These are phyloP conservation scores for Fragum sueziense DNA, from an alignment of 2,888 invertebrate species.

Conservation along the genomic window DNA sequence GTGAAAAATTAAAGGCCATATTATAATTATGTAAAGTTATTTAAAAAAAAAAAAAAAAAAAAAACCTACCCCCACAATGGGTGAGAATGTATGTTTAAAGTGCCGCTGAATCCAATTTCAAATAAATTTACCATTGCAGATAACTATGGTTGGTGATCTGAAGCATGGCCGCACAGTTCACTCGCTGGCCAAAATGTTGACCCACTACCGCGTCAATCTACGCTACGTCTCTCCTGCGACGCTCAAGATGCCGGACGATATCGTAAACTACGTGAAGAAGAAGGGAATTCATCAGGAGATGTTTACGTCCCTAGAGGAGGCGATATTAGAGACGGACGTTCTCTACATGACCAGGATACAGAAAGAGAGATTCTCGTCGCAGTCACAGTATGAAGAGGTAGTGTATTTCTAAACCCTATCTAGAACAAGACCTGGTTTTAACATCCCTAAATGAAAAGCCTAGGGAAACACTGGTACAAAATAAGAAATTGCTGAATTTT, in stretches of 20 bases:
- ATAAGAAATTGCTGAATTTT: not conserved
- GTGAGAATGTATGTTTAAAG: too few species aligned
- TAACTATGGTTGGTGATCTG: constrained; percentile 99
- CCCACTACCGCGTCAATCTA: constrained; percentile 95
- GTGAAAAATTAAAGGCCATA: too few species aligned
- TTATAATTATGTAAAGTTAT: too few species aligned
- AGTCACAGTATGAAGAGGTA: constrained; percentile 92
- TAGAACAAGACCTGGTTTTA: too few species aligned
- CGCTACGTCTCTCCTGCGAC: constrained; percentile 94
- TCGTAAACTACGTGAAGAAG: constrained; percentile 90
- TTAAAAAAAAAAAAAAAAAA: too few species aligned
- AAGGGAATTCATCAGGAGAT: constrained; percentile 83
- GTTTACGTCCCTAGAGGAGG: constrained; percentile 88
- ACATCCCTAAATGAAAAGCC: too few species aligned
- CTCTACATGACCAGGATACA: constrained; percentile 99
- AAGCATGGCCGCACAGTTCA: constrained; percentile 99
- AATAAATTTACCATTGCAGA: too few species aligned
- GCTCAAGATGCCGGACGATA: constrained; percentile 95
- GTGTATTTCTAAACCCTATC: too few species aligned
- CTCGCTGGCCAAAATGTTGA: constrained; percentile 95
- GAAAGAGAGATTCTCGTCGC: constrained; percentile 92
- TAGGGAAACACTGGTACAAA: not conserved
- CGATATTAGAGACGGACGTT: constrained; percentile 96
- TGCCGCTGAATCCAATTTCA: too few species aligned
- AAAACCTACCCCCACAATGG: too few species aligned